phyloP scores from a whole-genome alignment of 2,797 vertebrate genomes.

The Iguana delicatissima region DNA sequence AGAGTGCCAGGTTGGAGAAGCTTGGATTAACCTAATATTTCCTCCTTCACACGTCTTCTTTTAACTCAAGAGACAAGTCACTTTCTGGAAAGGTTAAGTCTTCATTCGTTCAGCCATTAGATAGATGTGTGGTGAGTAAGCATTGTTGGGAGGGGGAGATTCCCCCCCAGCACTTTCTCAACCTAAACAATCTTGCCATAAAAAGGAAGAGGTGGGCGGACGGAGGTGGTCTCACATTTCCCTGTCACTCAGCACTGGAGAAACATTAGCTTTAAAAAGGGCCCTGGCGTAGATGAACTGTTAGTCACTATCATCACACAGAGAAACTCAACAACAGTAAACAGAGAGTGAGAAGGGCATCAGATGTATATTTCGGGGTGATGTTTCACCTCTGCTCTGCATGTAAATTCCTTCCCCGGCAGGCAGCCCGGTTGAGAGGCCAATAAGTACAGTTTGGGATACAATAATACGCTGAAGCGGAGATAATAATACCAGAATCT shows the following conservation, averaged over 20 bases:
- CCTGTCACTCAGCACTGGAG: conserved; percentile 74
- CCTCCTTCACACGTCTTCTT: not conserved
- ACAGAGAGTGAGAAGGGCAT: conserved; percentile 38
- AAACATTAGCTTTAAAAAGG: conserved; percentile 62
- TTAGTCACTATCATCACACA: conserved; percentile 73
- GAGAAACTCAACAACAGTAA: conserved; percentile 58
- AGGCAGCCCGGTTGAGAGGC: not conserved
- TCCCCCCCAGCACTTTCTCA: conserved; percentile 74
- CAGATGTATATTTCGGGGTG: conserved; percentile 21
- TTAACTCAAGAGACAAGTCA: not conserved
- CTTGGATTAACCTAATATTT: not conserved
- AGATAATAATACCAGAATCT: not conserved
- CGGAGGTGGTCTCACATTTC: conserved; percentile 74
- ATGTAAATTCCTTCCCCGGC: not conserved
- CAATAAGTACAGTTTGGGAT: not conserved
- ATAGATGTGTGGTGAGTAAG: conserved; percentile 20
- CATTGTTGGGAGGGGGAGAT: conserved; percentile 60
- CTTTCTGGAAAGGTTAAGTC: not conserved
- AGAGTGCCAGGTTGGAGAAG: not conserved
- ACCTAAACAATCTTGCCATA: conserved; percentile 74
- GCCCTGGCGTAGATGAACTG: conserved; percentile 55
- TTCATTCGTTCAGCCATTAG: conserved; percentile 55
- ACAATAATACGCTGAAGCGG: not conserved
- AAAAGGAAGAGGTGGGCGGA: conserved; percentile 63
- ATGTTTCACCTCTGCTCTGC: not conserved